These are phyloP conservation scores for Rhea pennata DNA, from an alignment of 2,113 vertebrate genomes.

Conservation along the genomic window DNA sequence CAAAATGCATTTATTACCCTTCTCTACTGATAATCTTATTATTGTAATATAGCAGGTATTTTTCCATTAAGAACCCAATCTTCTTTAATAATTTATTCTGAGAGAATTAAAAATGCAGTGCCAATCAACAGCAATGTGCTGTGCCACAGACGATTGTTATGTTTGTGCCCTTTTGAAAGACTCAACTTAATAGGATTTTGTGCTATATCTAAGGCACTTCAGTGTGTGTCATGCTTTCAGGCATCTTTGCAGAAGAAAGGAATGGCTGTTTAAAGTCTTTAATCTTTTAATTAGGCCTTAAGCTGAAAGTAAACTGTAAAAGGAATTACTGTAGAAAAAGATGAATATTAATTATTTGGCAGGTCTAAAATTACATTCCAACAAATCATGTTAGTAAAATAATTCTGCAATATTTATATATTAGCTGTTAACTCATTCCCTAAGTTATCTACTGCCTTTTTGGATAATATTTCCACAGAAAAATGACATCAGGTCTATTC, in stretches of 20 bases:
- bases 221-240: background rate
- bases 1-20: background rate
- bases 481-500: background rate
- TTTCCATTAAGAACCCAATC: background rate
- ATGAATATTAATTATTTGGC: background rate
- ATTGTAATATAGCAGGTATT: background rate
- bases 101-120: background rate
- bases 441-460: background rate
- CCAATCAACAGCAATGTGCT: background rate
- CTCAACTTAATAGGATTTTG: background rate
- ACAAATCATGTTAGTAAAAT: background rate
- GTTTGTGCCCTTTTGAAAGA: background rate
- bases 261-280: background rate
- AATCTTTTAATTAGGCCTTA: conserved; percentile 10
- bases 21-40: background rate
- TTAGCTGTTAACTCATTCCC: background rate
- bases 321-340: background rate
- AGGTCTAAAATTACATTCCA: background rate
- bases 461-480: background rate
- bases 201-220: background rate
- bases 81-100: background rate
- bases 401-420: background rate
- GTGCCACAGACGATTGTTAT: background rate
- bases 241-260: background rate
- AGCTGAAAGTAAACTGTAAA: background rate